Evolutionary conservation across 2,797 vertebrate species (phyloP).

Genomic region (Balearica regulorum): DNA sequence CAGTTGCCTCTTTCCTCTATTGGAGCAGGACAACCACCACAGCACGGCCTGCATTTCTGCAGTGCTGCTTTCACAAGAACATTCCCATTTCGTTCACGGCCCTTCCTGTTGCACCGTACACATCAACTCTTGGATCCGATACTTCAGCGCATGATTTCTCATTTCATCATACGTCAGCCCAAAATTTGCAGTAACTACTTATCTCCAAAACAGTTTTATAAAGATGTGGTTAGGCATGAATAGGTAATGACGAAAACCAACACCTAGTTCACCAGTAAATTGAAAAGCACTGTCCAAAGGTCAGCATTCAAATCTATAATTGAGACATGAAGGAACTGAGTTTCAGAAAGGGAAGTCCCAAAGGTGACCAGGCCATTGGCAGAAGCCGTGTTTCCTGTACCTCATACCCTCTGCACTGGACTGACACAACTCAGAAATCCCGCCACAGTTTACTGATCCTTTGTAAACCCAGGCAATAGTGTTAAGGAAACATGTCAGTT

Average conservation of each 20-base stretch:
- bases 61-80: not conserved
- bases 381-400: not conserved
- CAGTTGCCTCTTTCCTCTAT: not conserved
- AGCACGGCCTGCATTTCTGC: not conserved
- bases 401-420: not conserved
- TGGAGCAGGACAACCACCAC: not conserved
- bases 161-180: not conserved
- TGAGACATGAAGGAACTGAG: not conserved
- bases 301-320: not conserved
- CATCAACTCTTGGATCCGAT: not conserved
- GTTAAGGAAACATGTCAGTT: not conserved
- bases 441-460: not conserved
- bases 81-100: rapidly evolving
- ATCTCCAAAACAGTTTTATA: not conserved
- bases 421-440: not conserved
- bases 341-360: not conserved
- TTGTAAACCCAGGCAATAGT: not conserved
- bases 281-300: not conserved
- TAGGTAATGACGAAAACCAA: not conserved
- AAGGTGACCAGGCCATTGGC: not conserved
- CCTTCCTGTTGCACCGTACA: not conserved
- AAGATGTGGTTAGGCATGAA: not conserved
- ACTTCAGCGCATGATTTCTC: not conserved
- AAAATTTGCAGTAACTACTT: not conserved
- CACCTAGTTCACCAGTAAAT: not conserved